Evolutionary conservation across 2,888 invertebrate genomes (phyloP), one percentile per base, ranked within the genome.

Genomic region (Drosophila paranaensis): DNA sequence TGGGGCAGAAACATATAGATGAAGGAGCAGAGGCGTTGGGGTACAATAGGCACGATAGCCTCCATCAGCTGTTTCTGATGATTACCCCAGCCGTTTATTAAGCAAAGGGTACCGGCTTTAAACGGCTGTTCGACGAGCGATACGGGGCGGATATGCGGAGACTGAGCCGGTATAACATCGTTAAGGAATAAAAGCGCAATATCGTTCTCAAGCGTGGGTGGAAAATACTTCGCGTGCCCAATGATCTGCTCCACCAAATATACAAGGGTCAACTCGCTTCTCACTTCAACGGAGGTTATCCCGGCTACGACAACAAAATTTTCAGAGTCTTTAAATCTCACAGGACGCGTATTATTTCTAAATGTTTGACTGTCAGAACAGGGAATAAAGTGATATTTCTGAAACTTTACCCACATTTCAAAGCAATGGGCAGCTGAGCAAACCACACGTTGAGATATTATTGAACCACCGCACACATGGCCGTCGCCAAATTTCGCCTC

Each of bases 391-490:
- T 2, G 5, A 30, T 8, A 9, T 11, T 0, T 13, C 10, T 3
- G 6, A 27, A 2, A 30, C 14, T 40, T 1, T 10, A 71, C 79
- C 20, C 58, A 83, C 83, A 70, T 66, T 51, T 71, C 73, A 63
- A 71, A 83, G 27, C 83, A 83, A 39, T 83, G 83, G 20, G 83
- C 87, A 13, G 83, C 87, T 8, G 87, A 71, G 35, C 71, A 69
- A 56, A 81, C 33, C n/a, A 83, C 51, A 6, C 83, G 77, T 45
- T 64, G 66, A 0, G 83, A 75, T 57, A 83, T 75, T 30, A 83
- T 30, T 5, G 81, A 14, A 6, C 83, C 83, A 11, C 87, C 73
- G 30, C 83, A 83, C 1, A 83, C 14, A 9, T 86, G 87, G 1
- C 83, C 83, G 6, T 13, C 0, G 2, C 83, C 81, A 11, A 60